These are phyloP conservation scores for Mythimna loreyi DNA, from an alignment of 2,888 invertebrate species.

Conservation along the genomic window DNA sequence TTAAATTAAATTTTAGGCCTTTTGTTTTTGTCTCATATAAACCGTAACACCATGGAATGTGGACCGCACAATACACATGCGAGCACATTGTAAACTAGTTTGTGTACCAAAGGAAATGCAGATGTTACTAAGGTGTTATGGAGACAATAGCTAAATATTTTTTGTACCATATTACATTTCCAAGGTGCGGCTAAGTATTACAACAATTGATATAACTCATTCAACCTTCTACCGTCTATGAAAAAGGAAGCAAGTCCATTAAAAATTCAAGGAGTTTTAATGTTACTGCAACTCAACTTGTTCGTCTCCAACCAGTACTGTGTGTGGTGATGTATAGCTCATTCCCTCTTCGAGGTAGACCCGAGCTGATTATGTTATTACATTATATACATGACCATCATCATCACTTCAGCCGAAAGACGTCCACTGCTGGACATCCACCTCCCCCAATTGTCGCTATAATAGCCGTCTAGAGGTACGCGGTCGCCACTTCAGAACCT, in stretches of 20 bases:
- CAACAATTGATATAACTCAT: slow-evolving; percentile 35
- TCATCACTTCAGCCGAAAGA: too few relatives aligned
- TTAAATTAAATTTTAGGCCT: slow-evolving; percentile 33
- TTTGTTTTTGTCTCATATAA: slow-evolving; percentile 23
- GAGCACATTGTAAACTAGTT: slow-evolving; percentile 27
- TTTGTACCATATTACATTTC: slow-evolving; percentile 60
- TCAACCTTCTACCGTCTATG: slow-evolving; percentile 15
- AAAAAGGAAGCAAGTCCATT: slow-evolving; percentile 40
- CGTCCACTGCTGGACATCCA: too few relatives aligned
- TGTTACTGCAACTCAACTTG: background rate
- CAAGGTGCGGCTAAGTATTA: slow-evolving; percentile 45
- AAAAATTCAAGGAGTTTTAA: background rate
- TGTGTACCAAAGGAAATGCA: slow-evolving; percentile 44
- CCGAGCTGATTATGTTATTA: too few relatives aligned
- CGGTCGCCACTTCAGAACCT: too few relatives aligned
- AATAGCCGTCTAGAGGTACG: too few relatives aligned
- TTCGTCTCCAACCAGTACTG: too few relatives aligned
- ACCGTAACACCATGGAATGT: slow-evolving; percentile 48
- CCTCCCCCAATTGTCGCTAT: too few relatives aligned
- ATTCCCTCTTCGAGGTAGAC: too few relatives aligned
- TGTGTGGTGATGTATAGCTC: too few relatives aligned
- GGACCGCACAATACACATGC: slow-evolving; percentile 29
- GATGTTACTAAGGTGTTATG: slow-evolving; percentile 14
- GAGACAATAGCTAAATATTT: slow-evolving; percentile 26
- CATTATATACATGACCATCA: too few relatives aligned